These are phyloP conservation scores for Epicauta chinensis DNA, from an alignment of 1,140 invertebrate genomes.

Conservation along the genomic window DNA sequence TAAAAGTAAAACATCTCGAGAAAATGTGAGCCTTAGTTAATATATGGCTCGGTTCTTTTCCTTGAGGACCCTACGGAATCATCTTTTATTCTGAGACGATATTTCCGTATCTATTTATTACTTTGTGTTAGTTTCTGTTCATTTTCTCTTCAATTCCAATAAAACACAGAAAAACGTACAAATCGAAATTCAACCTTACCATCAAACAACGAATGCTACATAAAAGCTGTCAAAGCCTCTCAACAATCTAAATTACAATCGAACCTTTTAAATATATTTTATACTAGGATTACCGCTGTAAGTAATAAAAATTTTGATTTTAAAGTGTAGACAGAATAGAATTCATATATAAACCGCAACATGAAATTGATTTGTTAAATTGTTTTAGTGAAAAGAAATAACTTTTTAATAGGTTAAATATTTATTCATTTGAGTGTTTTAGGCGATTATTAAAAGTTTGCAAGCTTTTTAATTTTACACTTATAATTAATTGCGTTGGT, in stretches of 20 bases:
- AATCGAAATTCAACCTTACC: slow-evolving; percentile 3
- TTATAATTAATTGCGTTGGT: slow-evolving; percentile 20
- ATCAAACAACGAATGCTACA: slow-evolving; percentile 3
- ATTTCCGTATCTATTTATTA: slow-evolving; percentile 1
- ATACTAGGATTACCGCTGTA: no score
- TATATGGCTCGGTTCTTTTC: no score
- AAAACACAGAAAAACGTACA: neutral
- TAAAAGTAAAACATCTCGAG: no score
- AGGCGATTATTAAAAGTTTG: slow-evolving; percentile 14
- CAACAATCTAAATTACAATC: slow-evolving; percentile 9
- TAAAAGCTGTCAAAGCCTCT: slow-evolving; percentile 8
- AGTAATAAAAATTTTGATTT: no score
- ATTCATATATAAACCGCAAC: neutral
- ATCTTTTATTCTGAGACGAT: neutral
- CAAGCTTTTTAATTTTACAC: slow-evolving; percentile 19
- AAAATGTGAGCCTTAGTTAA: no score
- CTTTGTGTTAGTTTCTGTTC: slow-evolving; percentile 1
- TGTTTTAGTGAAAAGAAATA: slow-evolving; percentile 17
- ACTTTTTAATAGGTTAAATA: slow-evolving; percentile 21
- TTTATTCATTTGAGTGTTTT: slow-evolving; percentile 22
- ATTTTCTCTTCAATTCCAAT: slow-evolving; percentile 1
- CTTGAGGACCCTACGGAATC: no score
- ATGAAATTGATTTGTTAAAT: slow-evolving; percentile 4
- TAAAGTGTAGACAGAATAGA: no score
- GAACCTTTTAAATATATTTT: no score